These are phyloP conservation scores for Heliocidaris tuberculata DNA, from an alignment of 35 echinoderm and acorn worm species.

Conservation along the genomic window DNA sequence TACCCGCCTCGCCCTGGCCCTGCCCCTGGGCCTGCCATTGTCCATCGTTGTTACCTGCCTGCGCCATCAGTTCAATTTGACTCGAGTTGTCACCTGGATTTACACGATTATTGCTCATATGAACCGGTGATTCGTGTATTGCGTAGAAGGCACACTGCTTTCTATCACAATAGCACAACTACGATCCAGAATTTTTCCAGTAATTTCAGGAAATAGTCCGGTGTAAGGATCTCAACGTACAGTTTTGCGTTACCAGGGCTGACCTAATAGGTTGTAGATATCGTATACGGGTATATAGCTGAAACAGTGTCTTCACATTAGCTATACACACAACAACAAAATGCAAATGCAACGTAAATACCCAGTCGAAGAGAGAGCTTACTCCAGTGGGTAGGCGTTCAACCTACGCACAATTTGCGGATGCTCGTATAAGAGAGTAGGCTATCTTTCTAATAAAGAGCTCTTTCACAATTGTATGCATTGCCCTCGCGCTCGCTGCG, in stretches of 20 bases:
- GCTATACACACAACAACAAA: too few species aligned
- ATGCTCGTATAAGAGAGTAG: neutral
- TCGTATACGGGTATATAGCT: too few species aligned
- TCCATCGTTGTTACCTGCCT: neutral
- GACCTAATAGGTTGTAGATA: too few species aligned
- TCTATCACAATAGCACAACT: neutral
- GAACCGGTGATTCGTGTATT: neutral
- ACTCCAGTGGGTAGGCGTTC: neutral
- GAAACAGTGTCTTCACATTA: too few species aligned
- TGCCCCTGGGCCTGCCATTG: neutral
- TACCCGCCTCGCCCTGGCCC: neutral
- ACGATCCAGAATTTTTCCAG: neutral
- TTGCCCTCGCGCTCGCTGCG: too few species aligned
- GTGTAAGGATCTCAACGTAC: neutral
- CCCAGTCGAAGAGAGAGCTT: neutral
- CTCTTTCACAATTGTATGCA: neutral
- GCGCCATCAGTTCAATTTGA: slow-evolving; percentile 15
- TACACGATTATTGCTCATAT: slow-evolving; percentile 4
- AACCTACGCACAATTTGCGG: neutral
- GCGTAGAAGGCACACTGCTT: neutral
- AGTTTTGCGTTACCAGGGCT: too few species aligned
- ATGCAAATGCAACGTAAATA: neutral
- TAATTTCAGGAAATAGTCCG: neutral
- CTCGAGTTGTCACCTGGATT: neutral
- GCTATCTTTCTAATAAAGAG: neutral